phyloP scores from a whole-genome alignment of 2,113 vertebrate species.

The Merops nubicus region DNA sequence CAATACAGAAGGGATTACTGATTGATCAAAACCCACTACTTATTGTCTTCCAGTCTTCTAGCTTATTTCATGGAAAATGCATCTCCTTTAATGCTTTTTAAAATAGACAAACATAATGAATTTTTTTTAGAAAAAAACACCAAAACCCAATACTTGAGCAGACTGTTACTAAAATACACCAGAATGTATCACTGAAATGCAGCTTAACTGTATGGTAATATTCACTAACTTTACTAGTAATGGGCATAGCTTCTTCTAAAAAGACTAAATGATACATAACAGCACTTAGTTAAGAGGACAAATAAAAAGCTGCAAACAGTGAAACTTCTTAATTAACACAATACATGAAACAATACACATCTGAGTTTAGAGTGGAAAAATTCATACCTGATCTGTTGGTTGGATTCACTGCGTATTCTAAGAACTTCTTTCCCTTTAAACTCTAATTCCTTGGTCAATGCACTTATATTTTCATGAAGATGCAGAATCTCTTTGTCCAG shows the following conservation, averaged over 20 bases:
- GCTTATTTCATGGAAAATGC: constrained; percentile 67
- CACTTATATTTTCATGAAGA: constrained; percentile 94
- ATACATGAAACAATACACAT: not conserved
- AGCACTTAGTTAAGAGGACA: not conserved
- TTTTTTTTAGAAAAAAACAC: not conserved
- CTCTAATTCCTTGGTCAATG: constrained; percentile 95
- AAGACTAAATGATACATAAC: not conserved
- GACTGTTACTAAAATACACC: constrained; percentile 1
- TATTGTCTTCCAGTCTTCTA: constrained; percentile 52
- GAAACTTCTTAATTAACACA: not conserved
- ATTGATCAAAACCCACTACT: constrained; percentile 38
- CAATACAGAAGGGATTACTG: constrained; percentile 32
- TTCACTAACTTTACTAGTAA: not conserved
- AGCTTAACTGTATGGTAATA: not conserved
- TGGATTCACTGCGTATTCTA: constrained; percentile 95
- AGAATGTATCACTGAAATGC: constrained; percentile 13
- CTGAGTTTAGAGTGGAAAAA: not conserved
- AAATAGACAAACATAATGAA: constrained; percentile 32
- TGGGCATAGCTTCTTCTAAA: not conserved
- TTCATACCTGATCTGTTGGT: constrained; percentile 93
- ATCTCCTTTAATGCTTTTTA: constrained; percentile 83
- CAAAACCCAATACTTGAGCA: not conserved
- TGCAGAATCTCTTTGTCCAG: constrained; percentile 93
- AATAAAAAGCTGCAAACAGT: not conserved
- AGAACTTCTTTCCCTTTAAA: constrained; percentile 97